Percentiles rank a stretch among this genome's conserved stretches.
These are phyloP conservation scores for Ciona savignyi DNA, from an alignment of 23 tunicate genomes.

Conservation along the genomic window DNA sequence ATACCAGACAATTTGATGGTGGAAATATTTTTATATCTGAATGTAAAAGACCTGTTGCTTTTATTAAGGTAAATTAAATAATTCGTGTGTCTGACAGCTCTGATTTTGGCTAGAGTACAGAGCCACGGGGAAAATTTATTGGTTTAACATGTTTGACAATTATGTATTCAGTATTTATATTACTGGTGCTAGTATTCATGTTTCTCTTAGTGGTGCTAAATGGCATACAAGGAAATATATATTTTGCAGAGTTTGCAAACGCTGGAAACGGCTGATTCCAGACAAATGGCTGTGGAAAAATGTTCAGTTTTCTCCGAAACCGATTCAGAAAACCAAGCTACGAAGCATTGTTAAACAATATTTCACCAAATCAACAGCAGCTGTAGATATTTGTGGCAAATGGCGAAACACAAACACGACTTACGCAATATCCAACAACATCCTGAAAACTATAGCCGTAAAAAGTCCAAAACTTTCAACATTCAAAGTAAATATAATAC, in stretches of 20 bases:
- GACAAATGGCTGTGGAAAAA: slow-evolving; percentile 70
- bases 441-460: slow-evolving; percentile 9
- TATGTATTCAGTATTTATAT: too few relatives aligned
- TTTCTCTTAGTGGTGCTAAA: too few relatives aligned
- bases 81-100: too few relatives aligned
- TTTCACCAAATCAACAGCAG: slow-evolving; percentile 38
- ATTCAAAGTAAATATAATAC: slow-evolving; percentile 59
- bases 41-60: too few relatives aligned
- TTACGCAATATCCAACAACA: slow-evolving; percentile 25
- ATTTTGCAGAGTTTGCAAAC: slow-evolving; percentile 80
- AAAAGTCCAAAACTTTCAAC: slow-evolving; percentile 38
- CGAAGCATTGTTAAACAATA: slow-evolving; percentile 35
- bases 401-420: slow-evolving; percentile 5
- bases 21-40: too few relatives aligned
- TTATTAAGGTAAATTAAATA: too few relatives aligned
- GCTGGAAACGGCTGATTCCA: slow-evolving; percentile 33
- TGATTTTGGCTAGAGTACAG: too few relatives aligned
- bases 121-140: too few relatives aligned
- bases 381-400: slow-evolving; percentile 65
- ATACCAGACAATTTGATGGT: too few relatives aligned
- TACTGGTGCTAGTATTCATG: too few relatives aligned
- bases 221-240: too few relatives aligned
- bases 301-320: slow-evolving; percentile 42
- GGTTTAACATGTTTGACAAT: too few relatives aligned
- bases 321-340: slow-evolving; percentile 20